Evolutionary conservation across 2,113 vertebrate species (phyloP), one percentile per base, ranked within the genome.

Genomic region (Calonectris borealis): DNA sequence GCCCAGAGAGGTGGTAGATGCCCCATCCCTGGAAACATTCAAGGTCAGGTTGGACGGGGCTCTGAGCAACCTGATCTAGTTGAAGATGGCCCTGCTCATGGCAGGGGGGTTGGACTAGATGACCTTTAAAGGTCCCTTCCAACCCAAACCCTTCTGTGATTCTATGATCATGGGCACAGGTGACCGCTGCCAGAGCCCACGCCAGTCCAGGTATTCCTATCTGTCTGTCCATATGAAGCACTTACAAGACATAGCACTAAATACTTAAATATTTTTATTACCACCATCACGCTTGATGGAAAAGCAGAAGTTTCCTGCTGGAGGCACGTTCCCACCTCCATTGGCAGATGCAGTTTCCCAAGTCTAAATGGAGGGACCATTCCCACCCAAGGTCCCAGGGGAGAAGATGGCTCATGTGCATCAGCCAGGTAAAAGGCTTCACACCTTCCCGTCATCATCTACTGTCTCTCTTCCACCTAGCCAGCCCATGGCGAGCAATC

Each of bases 141-240:
- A 1, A 26, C 16, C 26, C 40, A 72, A 86, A 60, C 8, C 5
- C 0, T 2, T 7, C 27, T 1, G 4, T 14, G 36, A 18, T n/a
- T 72, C 79, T 25, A 2, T 5, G 3, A 60, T 3, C 32, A 68
- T 0, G 4, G 13, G 26, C 69, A 64, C 42, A 10, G 19, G 10
- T 0, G 0, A 24, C 13, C 14, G 1, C 65, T 79, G 65, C 21
- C 25, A 29, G 21, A 49, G 11, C 16, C 27, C 15, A 2, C 1
- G 9, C 17, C 11, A 9, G 13, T 5, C 32, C 66, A 52, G 16
- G 6, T 14, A 25, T 8, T 31, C 18, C 60, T 29, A 6, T 21
- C 34, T 13, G 2, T 12, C 42, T 25, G 9, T 38, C 79, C 44
- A 11, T 3, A 34, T 0, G 4, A 86, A 80, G 25, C 54, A 57